Conservation (phyloP, 2,113 vertebrate genomes). For the Cephalopterus ornatus region DNA sequence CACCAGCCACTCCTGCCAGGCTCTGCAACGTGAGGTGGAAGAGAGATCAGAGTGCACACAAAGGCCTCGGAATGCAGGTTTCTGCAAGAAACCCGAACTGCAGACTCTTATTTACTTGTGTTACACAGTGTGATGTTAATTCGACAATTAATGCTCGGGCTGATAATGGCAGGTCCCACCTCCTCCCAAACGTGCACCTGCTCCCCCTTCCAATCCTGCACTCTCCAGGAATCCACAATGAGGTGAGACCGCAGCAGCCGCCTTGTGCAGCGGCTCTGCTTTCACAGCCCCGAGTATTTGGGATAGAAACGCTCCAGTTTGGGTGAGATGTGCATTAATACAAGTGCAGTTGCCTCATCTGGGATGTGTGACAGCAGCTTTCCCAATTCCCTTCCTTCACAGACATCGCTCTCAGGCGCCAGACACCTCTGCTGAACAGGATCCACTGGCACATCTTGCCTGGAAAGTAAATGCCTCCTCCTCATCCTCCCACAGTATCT, state of each 20-base stretch:
- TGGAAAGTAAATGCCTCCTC: background rate
- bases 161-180: conserved; percentile 27
- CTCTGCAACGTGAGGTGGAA: background rate
- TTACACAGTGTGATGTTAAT: conserved; percentile 13
- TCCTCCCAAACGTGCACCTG: conserved; percentile 27
- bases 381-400: background rate
- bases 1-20: background rate
- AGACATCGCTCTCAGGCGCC: background rate
- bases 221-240: background rate
- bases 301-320: background rate
- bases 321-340: background rate
- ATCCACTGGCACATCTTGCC: background rate
- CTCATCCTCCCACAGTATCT: background rate
- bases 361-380: background rate
- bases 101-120: background rate
- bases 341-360: background rate
- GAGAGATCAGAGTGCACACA: background rate
- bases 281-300: background rate
- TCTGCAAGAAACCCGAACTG: background rate
- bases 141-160: background rate
- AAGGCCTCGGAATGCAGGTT: background rate
- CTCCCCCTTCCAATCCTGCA: background rate
- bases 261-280: background rate
- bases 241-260: background rate
- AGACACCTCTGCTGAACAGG: background rate